Conservation (phyloP, 2,888 invertebrate genomes). For the Agapetus fuscipes region DNA sequence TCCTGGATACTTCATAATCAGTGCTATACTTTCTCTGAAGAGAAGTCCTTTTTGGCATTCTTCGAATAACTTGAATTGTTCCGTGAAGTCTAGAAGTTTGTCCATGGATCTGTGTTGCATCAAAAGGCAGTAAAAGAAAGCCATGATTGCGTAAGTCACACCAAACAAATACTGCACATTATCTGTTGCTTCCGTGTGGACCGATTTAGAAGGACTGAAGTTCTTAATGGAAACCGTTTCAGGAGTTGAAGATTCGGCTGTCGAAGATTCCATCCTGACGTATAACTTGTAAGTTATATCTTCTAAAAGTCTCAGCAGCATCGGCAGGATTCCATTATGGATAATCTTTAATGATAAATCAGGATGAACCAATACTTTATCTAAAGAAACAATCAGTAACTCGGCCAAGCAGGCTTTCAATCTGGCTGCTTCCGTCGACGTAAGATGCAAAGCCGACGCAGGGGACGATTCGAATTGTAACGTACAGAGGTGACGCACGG, state of each 20-base stretch:
- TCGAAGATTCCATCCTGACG: constrained; percentile 1
- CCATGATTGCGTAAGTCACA: constrained; percentile 46
- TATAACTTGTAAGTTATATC: constrained; percentile 38
- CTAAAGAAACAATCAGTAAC: constrained; percentile 47
- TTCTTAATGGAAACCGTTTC: not conserved
- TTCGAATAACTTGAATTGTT: constrained; percentile 48
- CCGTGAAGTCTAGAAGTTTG: constrained; percentile 45
- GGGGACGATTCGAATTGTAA: constrained; percentile 48
- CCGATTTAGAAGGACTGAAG: not conserved
- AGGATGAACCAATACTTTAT: constrained; percentile 40
- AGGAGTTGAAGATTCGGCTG: not conserved
- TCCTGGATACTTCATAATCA: constrained; percentile 44
- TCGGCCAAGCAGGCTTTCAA: constrained; percentile 48
- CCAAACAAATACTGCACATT: constrained; percentile 52
- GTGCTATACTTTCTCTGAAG: constrained; percentile 43
- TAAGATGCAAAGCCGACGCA: constrained; percentile 27
- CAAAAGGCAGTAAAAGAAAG: constrained; percentile 49
- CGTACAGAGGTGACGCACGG: constrained; percentile 49
- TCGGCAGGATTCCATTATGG: constrained; percentile 51
- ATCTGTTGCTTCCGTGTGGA: constrained; percentile 44
- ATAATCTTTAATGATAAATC: constrained; percentile 48
- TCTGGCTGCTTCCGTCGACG: constrained; percentile 33
- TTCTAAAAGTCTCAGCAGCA: constrained; percentile 49
- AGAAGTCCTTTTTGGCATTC: constrained; percentile 50
- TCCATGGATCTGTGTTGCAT: constrained; percentile 46